Evolutionary conservation across 2,113 vertebrate genomes (phyloP), one percentile per base, ranked within the genome.

Genomic region (Pelecanus crispus): DNA sequence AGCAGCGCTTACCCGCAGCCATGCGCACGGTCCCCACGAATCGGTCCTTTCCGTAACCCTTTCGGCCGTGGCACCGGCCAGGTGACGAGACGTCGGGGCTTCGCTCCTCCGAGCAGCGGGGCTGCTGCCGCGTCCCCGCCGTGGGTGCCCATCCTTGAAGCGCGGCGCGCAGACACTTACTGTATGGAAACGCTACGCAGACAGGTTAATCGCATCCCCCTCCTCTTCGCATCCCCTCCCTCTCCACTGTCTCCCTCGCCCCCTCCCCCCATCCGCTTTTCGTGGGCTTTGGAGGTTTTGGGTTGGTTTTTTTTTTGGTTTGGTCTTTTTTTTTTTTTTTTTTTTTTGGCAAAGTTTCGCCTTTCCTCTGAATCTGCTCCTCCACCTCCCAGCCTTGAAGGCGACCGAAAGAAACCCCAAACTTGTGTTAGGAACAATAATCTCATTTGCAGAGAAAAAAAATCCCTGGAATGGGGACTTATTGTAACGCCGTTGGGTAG

Each of bases 381-480:
- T 96, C 75, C 63, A 84, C 90, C 93, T 94, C 81, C 94, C 78
- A 72, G 85, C 86, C 58, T 44, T 65, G 88, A 93, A 91, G 92
- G 89, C 63, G 85, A 93, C 82, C 80, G 78, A 66, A 86, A 91
- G 93, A 93, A 42, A n/a, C 34, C 62, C 84, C 90, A 77, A 86
- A 87, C 40, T 91, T 53, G 79, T 61, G 92, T 92, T 90, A 85
- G 95, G 96, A 96, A 97, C 72, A 95, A 94, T 92, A 95, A 97
- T 97, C 95, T 97, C 95, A 95, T 97, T 96, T 95, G 88, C 81
- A 97, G 94, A 95, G 95, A 45, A 45, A 45, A 45, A 94, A 97
- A 97, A 98, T 97, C 97, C 95, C 62, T 93, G 96, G 97, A 96
- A 98, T 96, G 98, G 97, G 81, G 63, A 96, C 94, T 98, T 97